Evolutionary conservation across 2,797 vertebrate genomes (phyloP), one percentile per base, ranked within the genome.

Genomic region (Onychomys torridus): DNA sequence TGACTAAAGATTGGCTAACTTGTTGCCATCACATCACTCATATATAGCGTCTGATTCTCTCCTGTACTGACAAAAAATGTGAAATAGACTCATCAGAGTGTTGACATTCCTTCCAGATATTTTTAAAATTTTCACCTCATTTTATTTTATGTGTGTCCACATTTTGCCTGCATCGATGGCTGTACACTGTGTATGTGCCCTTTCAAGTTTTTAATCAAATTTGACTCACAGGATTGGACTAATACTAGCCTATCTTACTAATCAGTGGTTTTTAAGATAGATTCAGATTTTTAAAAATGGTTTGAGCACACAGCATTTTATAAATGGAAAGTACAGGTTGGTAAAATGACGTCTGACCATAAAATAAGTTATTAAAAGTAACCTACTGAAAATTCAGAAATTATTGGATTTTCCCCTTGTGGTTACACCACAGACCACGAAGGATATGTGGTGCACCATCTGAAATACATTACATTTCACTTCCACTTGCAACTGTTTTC

Each of bases 361-460:
- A 94, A 91, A 97, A 49, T 89, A 95, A 94, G 37, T 94, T 93
- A 97, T 87, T 96, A 93, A 55, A 88, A 78, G 89, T 65, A 95
- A 94, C 79, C 63, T 92, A 92, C 93, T 63, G 95, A 97, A 89
- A 95, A 85, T 95, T 91, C 65, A 96, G 65, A 93, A 94, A 55
- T 93, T 96, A 94, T 27, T 98, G 83, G 91, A 81, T 87, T 97
- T 95, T 94, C 61, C 93, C 90, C 77, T 83, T 97, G 96, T 85
- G 97, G 96, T 91, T 79, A 88, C 13, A 96, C 96, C 97, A 88
- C 97, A 97, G 92, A 97, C 96, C 97, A 97, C 94, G 89, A 96
- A 97, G 96, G 97, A 97, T 97, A 88, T 97, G 96, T 90, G 94
- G 94, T 94, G 40, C 27, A 82, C 96, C 96, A 95, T 96, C 55